Conservation (phyloP, 1,140 invertebrate genomes). For the Colletes gigas region DNA sequence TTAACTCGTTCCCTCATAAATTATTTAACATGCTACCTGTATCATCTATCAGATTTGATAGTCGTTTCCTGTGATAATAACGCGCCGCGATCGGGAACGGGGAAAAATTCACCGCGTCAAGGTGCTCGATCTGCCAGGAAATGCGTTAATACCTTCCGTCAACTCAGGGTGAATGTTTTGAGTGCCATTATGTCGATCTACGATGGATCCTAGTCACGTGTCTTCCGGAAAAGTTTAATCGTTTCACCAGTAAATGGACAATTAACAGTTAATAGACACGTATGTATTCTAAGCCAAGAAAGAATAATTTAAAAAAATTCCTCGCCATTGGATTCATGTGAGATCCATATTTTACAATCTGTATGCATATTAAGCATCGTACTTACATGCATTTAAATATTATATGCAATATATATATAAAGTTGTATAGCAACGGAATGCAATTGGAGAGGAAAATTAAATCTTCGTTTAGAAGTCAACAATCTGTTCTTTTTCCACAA, state of each 20-base stretch:
- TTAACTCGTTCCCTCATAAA: constrained; percentile 63
- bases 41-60: constrained; percentile 61
- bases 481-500: neutral
- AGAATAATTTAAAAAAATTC: too few relatives aligned
- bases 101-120: constrained; percentile 2
- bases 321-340: too few relatives aligned
- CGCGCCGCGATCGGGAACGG: neutral
- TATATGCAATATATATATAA: too few relatives aligned
- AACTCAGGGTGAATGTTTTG: too few relatives aligned
- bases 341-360: too few relatives aligned
- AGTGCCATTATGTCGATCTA: too few relatives aligned
- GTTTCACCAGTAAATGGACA: too few relatives aligned
- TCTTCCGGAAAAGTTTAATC: neutral
- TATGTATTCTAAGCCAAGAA: too few relatives aligned
- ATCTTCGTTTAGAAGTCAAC: neutral
- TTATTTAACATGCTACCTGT: constrained; percentile 57
- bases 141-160: neutral
- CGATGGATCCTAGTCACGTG: too few relatives aligned
- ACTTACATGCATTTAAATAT: too few relatives aligned
- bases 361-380: too few relatives aligned
- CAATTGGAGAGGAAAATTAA: neutral
- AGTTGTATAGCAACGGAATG: neutral
- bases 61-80: constrained; percentile 47
- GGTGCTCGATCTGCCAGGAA: neutral
- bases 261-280: too few relatives aligned